A percentile compares a stretch with the other conserved stretches of the same genome.
Conservation (phyloP, 1,140 invertebrate species). For the Colletes gigas region DNA sequence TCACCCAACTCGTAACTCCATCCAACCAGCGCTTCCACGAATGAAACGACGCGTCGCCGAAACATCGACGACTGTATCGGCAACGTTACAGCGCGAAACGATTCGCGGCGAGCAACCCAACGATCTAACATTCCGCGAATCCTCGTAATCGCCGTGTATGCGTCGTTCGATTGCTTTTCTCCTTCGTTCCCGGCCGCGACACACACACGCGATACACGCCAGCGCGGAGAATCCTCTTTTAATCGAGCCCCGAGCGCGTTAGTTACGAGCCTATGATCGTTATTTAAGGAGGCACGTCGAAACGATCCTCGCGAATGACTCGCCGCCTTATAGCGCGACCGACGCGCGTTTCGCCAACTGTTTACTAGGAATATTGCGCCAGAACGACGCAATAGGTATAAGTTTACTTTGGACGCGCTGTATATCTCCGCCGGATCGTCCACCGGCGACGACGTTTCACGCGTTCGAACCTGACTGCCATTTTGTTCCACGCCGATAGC, state of each 20-base stretch:
- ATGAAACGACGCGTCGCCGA: no score
- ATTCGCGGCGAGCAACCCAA: neutral
- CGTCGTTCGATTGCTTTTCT: constrained; percentile 7
- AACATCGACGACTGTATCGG: no score
- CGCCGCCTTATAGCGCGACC: constrained; percentile 57
- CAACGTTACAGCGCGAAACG: neutral
- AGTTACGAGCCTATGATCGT: constrained; percentile 44
- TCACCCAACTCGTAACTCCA: no score
- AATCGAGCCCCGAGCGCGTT: constrained; percentile 10
- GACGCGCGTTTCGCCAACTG: constrained; percentile 2
- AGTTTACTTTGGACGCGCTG: neutral
- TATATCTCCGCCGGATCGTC: neutral
- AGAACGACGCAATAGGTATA: neutral
- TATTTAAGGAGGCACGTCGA: constrained; percentile 58
- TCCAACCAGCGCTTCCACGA: no score
- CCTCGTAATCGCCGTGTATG: neutral
- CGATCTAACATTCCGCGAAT: neutral
- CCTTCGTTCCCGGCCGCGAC: neutral
- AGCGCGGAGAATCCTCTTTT: neutral
- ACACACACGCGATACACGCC: neutral
- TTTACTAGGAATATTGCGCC: neutral
- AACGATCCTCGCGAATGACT: constrained; percentile 60
- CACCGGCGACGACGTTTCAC: no score
- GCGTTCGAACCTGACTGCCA: no score
- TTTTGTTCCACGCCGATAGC: no score